Conservation (phyloP, 2,113 vertebrate genomes). For the Apteryx owenii region DNA sequence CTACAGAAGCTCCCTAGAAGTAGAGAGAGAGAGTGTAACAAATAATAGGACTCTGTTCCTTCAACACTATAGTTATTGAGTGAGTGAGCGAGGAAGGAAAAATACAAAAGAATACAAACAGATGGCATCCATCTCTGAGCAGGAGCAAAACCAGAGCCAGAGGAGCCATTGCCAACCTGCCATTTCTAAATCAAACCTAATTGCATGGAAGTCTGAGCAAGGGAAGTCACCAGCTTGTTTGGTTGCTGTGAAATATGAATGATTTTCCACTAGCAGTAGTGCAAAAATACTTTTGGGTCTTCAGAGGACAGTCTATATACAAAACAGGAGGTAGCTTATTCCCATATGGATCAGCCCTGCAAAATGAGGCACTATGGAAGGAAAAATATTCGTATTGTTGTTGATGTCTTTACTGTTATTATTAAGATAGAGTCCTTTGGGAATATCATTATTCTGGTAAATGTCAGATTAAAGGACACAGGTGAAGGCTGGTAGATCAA, state of each 20-base stretch:
- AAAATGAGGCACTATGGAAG: background rate
- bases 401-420: background rate
- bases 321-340: background rate
- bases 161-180: background rate
- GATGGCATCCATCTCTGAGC: background rate
- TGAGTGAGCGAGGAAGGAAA: background rate
- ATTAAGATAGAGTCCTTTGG: background rate
- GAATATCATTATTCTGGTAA: background rate
- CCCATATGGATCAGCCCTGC: background rate
- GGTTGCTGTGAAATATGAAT: background rate
- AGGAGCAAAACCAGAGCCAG: background rate
- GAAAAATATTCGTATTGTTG: background rate
- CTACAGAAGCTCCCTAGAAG: background rate
- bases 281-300: background rate
- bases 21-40: background rate
- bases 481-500: background rate
- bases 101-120: background rate
- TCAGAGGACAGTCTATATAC: background rate
- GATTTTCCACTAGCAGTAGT: background rate
- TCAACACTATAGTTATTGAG: rapidly evolving
- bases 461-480: background rate
- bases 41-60: background rate
- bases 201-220: background rate
- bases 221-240: background rate
- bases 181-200: background rate